Base-by-base conservation (phyloP, 2,888 invertebrate genomes). In the Troilus luridus region DNA sequence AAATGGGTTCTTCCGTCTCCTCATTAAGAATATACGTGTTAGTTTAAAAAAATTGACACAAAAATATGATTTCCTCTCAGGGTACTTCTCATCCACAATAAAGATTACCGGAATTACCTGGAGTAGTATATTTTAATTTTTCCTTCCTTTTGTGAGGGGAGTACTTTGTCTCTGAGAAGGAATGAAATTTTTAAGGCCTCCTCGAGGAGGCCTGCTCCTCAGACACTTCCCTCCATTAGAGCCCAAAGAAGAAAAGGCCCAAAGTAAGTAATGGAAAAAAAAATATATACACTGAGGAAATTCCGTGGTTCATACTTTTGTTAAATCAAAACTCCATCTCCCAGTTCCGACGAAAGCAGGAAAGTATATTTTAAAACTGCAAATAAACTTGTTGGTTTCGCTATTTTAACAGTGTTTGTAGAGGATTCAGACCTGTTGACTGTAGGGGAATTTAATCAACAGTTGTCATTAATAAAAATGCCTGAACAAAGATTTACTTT, bases 121-220 rank as follows among this genome's bases (percentile, higher is more conserved):
- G 21, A 81, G 81, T 54, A 41, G 81, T 81, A 81, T 81, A 81
- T 81, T 81, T 81, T 21, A 81, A 21, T 81, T 81, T 81, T 81
- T 81, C 81, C 54, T 54, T 81, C 54, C 81, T 56, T 81, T 81
- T 81, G 81, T 81, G 21, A 11, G 21, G 21, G 81, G 17, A 14
- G 54, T 27, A 67, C 14, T 67, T 67, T 67, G 67, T 67, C 24
- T 67, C 64, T 67, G 19, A 54, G 54, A 41, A 19, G 77, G 54
- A 81, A 56, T 81, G 54, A 81, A 81, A 54, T 19, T 67, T 67
- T 67, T 67, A 67, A 67, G 24, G 67, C 67, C 67, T 67, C 67
- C 12, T 7, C 12, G 0, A 41, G 41, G n/a, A 12, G 24, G 24
- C 24, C 67, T 24, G 24, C 24, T 67, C 24, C 27, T 67, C 14